phyloP scores from a whole-genome alignment of 2,113 vertebrate genomes.

The Xenus cinereus region DNA sequence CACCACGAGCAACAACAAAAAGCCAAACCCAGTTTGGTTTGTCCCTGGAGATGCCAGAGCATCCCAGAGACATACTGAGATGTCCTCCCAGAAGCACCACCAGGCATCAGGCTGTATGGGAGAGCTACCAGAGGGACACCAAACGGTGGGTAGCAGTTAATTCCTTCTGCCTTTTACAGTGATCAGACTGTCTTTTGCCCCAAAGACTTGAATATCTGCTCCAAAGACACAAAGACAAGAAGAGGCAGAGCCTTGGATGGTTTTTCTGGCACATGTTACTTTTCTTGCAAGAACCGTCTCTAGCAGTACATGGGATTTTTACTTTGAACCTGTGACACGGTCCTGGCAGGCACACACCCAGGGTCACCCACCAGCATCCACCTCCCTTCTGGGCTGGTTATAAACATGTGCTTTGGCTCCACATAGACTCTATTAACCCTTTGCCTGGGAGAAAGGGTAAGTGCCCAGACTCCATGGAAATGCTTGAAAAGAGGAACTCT shows the following conservation, averaged over 20 bases:
- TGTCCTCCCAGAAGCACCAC: background rate
- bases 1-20: background rate
- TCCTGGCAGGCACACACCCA: background rate
- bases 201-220: background rate
- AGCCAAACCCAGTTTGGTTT: background rate
- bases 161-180: background rate
- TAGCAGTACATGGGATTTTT: background rate
- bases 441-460: background rate
- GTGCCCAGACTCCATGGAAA: background rate
- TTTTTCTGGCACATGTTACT: background rate
- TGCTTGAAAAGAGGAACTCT: background rate
- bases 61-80: no score
- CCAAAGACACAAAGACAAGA: background rate
- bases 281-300: background rate
- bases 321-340: background rate
- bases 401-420: background rate
- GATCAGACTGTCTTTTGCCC: background rate
- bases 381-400: background rate
- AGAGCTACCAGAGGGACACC: background rate
- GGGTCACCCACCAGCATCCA: fast-evolving
- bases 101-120: background rate
- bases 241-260: background rate
- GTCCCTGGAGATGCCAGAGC: background rate
- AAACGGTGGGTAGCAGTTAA: background rate
- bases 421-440: background rate